Base-by-base conservation (phyloP, 1,140 invertebrate genomes). In the Philotrypesis tridentata region DNA sequence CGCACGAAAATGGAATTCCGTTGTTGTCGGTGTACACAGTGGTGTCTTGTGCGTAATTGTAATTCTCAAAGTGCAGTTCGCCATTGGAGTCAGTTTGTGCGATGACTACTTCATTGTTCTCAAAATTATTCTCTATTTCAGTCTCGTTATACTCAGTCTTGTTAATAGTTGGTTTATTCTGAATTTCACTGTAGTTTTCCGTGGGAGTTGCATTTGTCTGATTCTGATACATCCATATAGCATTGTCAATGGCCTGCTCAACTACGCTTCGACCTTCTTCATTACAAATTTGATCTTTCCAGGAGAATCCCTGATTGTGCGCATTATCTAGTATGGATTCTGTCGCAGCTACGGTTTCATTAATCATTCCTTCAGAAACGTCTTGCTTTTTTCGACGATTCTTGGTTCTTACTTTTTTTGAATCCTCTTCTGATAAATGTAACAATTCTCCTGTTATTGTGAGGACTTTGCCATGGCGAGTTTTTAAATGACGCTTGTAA, bases 401-500 rank as follows among this genome's bases (percentile, higher is more conserved):
- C 72, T 89, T 90, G 5, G 92, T 94, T 63, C 92, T 89, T 2
- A 94, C 92, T 86, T 93, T 93, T 74, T 91, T 89, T 87, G 93
- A 93, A 79, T 94, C 93, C 85, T 94, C 93, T 31, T 92, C 90
- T 0, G 93, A 92, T 11, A 94, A 88, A 80, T 90, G 88, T n/a
- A 93, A 86, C 7, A 94, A 90, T 75, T 93, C 93, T 76, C 92
- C 92, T 7, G 92, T 92, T 43, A 93, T 94, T 4, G 92, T 93
- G 21, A 95, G 85, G 21, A 94, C 92, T 89, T 95, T 94, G 8
- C 93, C 93, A 84, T 95, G 94, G 12, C 94, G 88, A 29, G 93
- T 93, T 84, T 92, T 93, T 74, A 94, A 86, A 86, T 95, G 94
- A 27, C 94, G 90, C 87, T 95, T 95, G 86, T 94, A 95, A 12